phyloP scores from a whole-genome alignment of 2,888 invertebrate species.

The Aromia moschata region DNA sequence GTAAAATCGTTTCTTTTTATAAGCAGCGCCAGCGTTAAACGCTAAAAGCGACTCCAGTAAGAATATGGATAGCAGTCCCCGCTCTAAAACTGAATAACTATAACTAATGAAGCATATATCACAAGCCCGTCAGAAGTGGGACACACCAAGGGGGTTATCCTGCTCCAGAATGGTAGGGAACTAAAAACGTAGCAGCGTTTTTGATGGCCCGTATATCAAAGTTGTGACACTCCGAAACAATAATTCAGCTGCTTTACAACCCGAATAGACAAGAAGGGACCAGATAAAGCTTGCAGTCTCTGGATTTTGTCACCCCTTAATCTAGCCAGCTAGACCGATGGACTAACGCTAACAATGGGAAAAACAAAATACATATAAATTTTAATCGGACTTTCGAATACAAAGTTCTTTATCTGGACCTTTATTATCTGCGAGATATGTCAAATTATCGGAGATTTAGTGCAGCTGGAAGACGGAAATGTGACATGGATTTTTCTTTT shows the following conservation, averaged over 20 bases:
- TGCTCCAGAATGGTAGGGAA: constrained; percentile 42
- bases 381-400: constrained; percentile 9
- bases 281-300: constrained; percentile 46
- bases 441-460: constrained; percentile 10
- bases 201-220: constrained; percentile 62
- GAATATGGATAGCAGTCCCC: constrained; percentile 8
- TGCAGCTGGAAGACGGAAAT: neutral
- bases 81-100: constrained; percentile 44
- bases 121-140: constrained; percentile 47
- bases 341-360: constrained; percentile 15
- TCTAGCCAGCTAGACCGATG: constrained; percentile 16
- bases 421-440: constrained; percentile 11
- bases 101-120: constrained; percentile 59
- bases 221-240: constrained; percentile 61
- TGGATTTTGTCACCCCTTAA: constrained; percentile 31
- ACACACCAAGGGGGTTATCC: constrained; percentile 36
- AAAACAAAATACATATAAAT: constrained; percentile 9
- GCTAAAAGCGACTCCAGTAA: constrained; percentile 1
- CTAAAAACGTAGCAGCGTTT: constrained; percentile 56
- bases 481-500: too few species aligned
- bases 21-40: neutral
- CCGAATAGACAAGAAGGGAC: constrained; percentile 59
- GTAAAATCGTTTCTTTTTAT: too few species aligned
- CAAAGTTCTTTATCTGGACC: constrained; percentile 5
- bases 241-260: constrained; percentile 62